Evolutionary conservation across 2,113 vertebrate genomes (phyloP).

Genomic region (Mastomys coucha): DNA sequence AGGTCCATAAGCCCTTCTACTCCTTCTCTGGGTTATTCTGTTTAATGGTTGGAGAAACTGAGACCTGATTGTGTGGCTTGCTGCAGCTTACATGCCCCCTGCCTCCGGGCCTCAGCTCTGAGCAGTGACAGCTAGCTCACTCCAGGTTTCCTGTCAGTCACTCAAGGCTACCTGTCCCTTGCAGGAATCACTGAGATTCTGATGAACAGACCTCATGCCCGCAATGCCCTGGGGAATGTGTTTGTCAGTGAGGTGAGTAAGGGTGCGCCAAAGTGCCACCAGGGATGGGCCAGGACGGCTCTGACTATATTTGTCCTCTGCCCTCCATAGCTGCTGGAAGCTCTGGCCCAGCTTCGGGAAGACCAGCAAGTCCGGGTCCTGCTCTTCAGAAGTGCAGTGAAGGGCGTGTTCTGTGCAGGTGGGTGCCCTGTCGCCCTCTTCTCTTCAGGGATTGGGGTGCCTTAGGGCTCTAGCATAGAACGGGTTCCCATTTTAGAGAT

Average conservation of each 20-base stretch:
- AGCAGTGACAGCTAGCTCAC: not conserved
- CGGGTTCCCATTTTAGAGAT: not conserved
- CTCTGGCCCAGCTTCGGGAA: constrained; percentile 88
- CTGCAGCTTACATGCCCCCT: not conserved
- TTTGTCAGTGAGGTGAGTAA: constrained; percentile 94
- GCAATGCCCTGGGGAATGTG: constrained; percentile 94
- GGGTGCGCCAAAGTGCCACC: not conserved
- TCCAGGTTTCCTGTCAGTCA: not conserved
- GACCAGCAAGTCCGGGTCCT: constrained; percentile 91
- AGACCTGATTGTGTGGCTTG: not conserved
- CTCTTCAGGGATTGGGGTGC: not conserved
- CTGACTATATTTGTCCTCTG: not conserved
- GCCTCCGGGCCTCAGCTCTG: not conserved
- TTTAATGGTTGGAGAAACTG: not conserved
- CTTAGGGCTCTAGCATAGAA: not conserved
- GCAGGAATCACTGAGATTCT: constrained; percentile 92
- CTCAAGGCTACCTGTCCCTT: not conserved
- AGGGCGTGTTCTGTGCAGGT: constrained; percentile 97
- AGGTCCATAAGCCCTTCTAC: not conserved
- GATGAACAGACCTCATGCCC: constrained; percentile 92
- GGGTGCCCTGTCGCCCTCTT: constrained; percentile 24
- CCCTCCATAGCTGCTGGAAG: constrained; percentile 88
- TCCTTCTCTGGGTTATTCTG: not conserved
- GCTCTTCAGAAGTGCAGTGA: constrained; percentile 93
- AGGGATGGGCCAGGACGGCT: not conserved